These are phyloP conservation scores for Peromyscus aztecus DNA, from an alignment of 2,797 vertebrate genomes.

Conservation along the genomic window DNA sequence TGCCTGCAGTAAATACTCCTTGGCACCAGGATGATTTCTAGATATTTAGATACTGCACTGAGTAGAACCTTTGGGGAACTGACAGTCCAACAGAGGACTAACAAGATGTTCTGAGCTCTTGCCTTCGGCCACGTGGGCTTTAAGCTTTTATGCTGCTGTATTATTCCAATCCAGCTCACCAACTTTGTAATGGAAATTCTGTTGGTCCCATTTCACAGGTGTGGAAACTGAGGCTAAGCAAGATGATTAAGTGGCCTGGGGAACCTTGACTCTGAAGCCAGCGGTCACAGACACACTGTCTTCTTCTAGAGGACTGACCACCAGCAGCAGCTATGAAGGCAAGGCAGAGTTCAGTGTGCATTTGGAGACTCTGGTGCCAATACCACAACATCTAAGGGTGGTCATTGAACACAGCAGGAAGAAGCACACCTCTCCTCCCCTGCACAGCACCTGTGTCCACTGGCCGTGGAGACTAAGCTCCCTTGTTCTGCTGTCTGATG, in stretches of 20 bases:
- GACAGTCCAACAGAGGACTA: neutral
- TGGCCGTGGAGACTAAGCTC: neutral
- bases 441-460: neutral
- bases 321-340: neutral
- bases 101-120: neutral
- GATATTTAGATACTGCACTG: neutral
- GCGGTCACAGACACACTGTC: neutral
- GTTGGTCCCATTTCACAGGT: neutral
- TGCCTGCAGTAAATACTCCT: neutral
- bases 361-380: neutral
- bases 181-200: neutral
- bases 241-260: neutral
- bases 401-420: neutral
- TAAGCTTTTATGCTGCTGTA: neutral
- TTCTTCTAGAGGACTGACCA: neutral
- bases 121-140: neutral
- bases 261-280: neutral
- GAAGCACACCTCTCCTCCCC: neutral
- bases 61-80: neutral
- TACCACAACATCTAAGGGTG: neutral
- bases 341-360: rapidly evolving
- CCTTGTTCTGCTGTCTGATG: neutral
- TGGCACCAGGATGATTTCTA: neutral
- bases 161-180: neutral
- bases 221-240: neutral